Conservation (phyloP, 2,113 vertebrate species). For the Microcebus jonahi region DNA sequence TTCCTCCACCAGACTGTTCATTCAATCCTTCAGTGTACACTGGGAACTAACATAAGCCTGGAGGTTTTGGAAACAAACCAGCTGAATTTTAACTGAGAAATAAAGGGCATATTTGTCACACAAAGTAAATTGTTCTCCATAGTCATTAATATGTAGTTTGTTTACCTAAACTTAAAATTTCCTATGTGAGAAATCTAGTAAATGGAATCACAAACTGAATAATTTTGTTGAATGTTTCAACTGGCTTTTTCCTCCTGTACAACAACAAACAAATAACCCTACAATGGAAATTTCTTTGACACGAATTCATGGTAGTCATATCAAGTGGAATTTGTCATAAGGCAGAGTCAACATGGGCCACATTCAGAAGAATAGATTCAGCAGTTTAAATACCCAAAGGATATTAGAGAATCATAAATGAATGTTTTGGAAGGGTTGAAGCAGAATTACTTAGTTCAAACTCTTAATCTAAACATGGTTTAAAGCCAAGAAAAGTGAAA, state of each 20-base stretch:
- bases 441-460: neutral
- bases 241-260: neutral
- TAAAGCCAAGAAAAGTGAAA: constrained; percentile 17
- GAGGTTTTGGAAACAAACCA: neutral
- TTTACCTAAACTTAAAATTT: neutral
- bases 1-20: neutral
- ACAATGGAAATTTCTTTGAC: neutral
- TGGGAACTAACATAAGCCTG: neutral
- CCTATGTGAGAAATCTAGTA: neutral
- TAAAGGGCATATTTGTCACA: neutral
- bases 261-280: neutral
- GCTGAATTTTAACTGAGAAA: neutral
- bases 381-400: neutral
- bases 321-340: neutral
- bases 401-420: neutral
- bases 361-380: neutral
- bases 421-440: neutral
- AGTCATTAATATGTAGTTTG: neutral
- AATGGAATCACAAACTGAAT: neutral
- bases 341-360: neutral
- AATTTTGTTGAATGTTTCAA: neutral
- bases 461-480: neutral
- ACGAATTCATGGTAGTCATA: neutral
- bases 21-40: neutral
- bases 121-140: neutral